Evolutionary conservation across 1,140 invertebrate genomes (phyloP), one percentile per base, ranked within the genome.

Genomic region (Plectrocnemia conspersa): DNA sequence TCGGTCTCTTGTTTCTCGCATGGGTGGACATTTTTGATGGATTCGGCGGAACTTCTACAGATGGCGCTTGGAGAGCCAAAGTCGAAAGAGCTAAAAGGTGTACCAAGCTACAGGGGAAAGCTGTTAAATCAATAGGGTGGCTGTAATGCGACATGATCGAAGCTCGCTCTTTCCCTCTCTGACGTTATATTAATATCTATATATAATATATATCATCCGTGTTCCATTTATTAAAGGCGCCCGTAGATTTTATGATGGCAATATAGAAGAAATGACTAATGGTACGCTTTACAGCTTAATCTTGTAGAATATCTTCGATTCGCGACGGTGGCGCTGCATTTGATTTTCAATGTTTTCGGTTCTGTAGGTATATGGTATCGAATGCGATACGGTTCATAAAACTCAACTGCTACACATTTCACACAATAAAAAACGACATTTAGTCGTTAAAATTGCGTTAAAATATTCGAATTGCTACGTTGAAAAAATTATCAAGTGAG

Each of bases 201-300:
- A 22, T 19, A 6, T 4, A 42, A 3, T 42, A 19, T 9, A 3
- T 45, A 15, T 22, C 42, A 19, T 45, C n/a, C 21, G n/a, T 45
- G n/a, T 27, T 15, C 42, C 22, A 45, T 48, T 33, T 18, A 48
- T 48, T 48, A 10, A 19, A 32, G 32, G 18, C 13, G 38, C 41
- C n/a, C 45, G 44, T 53, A 54, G n/a, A 23, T 56, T 56, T 56
- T 56, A 56, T 29, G 54, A 41, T 11, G 18, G 54, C 46, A 23
- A 49, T 42, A 41, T 15, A 45, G 33, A 11, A 23, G 29, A 44
- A 54, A 54, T 52, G 42, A 52, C 41, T 58, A 52, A 58, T 58
- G 56, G 42, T 38, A 19, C 22, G 24, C 42, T 52, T 50, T 50
- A 56, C 15, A 15, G 49, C 44, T 52, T 58, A 48, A 52, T 52